Percentiles rank a stretch among this genome's conserved stretches.
Evolutionary conservation across 2,888 invertebrate species (phyloP).

Genomic region (Meandrusa payeni): DNA sequence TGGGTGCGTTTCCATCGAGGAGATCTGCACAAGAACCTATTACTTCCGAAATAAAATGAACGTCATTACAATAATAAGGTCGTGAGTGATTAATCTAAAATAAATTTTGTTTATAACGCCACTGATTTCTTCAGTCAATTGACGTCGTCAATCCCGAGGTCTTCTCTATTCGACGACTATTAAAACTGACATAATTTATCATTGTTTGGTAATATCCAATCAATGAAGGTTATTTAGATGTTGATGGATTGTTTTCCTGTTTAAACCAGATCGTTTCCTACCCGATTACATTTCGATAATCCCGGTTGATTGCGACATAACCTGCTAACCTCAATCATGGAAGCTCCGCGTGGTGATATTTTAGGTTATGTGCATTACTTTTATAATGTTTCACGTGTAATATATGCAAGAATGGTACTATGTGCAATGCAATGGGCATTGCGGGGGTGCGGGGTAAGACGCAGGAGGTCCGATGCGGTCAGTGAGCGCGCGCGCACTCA

Average conservation of each 20-base stretch:
- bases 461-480: conserved; percentile 31
- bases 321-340: conserved; percentile 3
- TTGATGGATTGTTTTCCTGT: conserved; percentile 4
- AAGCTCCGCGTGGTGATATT: conserved; percentile 5
- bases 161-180: neutral
- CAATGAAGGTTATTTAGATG: conserved; percentile 2
- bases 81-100: too few relatives aligned
- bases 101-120: too few relatives aligned
- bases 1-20: too few relatives aligned
- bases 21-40: too few relatives aligned
- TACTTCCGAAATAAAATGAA: too few relatives aligned
- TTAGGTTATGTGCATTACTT: conserved; percentile 14
- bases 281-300: conserved; percentile 5
- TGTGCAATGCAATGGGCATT: conserved; percentile 15
- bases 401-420: conserved; percentile 16
- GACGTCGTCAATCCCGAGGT: neutral
- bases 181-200: neutral
- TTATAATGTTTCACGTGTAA: conserved; percentile 10
- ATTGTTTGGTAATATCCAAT: neutral
- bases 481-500: conserved; percentile 51
- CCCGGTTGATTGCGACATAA: conserved; percentile 7
- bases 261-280: neutral
- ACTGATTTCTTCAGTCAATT: too few relatives aligned
- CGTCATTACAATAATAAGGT: too few relatives aligned
- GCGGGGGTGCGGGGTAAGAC: conserved; percentile 35